These are phyloP conservation scores for Amazona guildingii DNA, from an alignment of 2,113 vertebrate genomes.

Conservation along the genomic window DNA sequence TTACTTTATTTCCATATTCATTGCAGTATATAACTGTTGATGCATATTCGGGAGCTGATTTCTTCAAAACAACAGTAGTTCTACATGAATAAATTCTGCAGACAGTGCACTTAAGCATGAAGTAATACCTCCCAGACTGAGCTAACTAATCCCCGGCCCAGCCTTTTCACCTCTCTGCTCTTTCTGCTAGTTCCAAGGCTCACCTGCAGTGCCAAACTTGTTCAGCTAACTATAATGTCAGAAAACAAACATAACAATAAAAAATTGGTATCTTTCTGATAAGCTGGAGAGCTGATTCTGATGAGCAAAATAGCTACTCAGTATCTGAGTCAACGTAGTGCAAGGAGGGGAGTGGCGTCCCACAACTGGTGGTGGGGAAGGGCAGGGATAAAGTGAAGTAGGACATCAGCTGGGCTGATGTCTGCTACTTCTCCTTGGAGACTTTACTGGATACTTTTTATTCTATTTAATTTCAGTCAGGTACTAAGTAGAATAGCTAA, in stretches of 20 bases:
- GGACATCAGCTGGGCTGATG: background rate
- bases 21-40: background rate
- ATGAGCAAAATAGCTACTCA: background rate
- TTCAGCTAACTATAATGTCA: background rate
- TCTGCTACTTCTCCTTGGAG: background rate
- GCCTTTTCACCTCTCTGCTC: background rate
- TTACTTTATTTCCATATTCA: background rate
- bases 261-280: background rate
- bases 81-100: background rate
- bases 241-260: background rate
- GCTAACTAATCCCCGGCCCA: background rate
- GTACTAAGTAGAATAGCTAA: background rate
- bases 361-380: fast-evolving
- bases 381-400: background rate
- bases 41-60: background rate
- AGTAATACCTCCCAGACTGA: background rate
- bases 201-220: background rate
- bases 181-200: background rate
- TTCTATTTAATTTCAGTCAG: background rate
- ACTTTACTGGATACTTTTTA: background rate
- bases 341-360: fast-evolving
- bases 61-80: background rate
- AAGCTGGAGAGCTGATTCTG: background rate
- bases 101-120: background rate
- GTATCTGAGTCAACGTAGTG: background rate